These are phyloP conservation scores for Xenopus borealis DNA, from an alignment of 2,113 vertebrate species.

Conservation along the genomic window DNA sequence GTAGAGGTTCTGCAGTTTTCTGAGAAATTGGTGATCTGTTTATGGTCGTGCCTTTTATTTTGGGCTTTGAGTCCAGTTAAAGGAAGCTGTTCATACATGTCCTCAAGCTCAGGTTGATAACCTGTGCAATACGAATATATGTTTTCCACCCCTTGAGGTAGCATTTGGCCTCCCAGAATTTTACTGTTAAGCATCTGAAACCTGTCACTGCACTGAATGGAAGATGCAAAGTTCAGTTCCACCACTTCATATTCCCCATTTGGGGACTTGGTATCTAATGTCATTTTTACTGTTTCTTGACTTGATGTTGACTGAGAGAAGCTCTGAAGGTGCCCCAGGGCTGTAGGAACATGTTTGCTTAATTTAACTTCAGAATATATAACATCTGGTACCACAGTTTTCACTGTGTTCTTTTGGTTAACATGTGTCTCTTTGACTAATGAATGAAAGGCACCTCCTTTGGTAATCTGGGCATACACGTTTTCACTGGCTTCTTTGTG, in stretches of 20 bases:
- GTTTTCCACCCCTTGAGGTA: slow-evolving; percentile 4
- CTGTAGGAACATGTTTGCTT: slow-evolving; percentile 51
- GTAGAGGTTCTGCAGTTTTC: not conserved
- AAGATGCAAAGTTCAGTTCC: slow-evolving; percentile 12
- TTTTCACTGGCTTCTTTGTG: not conserved
- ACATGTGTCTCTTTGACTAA: slow-evolving; percentile 20
- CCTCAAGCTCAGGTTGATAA: not conserved
- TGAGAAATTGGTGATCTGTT: slow-evolving; percentile 7
- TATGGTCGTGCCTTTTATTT: not conserved
- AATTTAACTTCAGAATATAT: slow-evolving; percentile 58
- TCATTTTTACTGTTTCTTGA: slow-evolving; percentile 25
- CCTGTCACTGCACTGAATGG: not conserved
- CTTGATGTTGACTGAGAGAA: not conserved
- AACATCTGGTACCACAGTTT: not conserved
- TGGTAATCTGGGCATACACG: slow-evolving; percentile 9
- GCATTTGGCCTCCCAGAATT: not conserved
- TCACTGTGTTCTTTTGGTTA: not conserved
- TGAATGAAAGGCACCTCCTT: slow-evolving; percentile 15
- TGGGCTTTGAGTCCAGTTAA: slow-evolving; percentile 5
- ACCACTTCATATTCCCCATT: slow-evolving; percentile 22
- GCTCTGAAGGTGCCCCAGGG: not conserved
- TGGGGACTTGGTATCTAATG: slow-evolving; percentile 4
- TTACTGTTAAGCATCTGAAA: slow-evolving; percentile 13
- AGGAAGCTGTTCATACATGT: slow-evolving; percentile 59
- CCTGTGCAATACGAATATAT: slow-evolving; percentile 24